phyloP scores from a whole-genome alignment of 2,113 vertebrate genomes.

The Periophthalmodon schlosseri region DNA sequence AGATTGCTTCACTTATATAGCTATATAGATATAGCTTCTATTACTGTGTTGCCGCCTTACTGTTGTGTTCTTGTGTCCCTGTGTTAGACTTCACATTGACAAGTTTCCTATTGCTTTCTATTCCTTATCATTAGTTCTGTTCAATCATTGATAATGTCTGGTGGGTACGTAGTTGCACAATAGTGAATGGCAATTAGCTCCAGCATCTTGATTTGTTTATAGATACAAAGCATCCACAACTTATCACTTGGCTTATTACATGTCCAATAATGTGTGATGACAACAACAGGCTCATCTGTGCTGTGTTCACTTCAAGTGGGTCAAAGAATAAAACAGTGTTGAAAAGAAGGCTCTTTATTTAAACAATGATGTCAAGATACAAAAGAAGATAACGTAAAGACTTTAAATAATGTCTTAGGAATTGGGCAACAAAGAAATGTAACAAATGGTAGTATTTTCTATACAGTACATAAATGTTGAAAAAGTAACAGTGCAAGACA shows the following conservation, averaged over 20 bases:
- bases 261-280: background rate
- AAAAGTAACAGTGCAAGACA: constrained; percentile 69
- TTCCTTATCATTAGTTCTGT: background rate
- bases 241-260: background rate
- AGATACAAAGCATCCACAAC: background rate
- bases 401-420: constrained; percentile 56
- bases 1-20: too few species aligned
- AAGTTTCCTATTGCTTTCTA: background rate
- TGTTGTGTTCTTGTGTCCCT: background rate
- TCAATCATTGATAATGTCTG: background rate
- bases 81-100: too few species aligned
- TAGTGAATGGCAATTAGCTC: background rate
- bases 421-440: constrained; percentile 54
- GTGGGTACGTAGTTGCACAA: background rate
- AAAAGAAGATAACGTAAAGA: constrained; percentile 13
- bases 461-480: background rate
- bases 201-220: background rate
- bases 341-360: constrained; percentile 56
- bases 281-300: background rate
- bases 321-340: background rate
- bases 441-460: constrained; percentile 54
- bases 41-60: too few species aligned
- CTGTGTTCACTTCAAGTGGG: background rate
- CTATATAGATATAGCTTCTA: too few species aligned
- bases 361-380: constrained; percentile 49